Base-by-base conservation (phyloP, 2,888 invertebrate genomes). In the Furcula furcula region DNA sequence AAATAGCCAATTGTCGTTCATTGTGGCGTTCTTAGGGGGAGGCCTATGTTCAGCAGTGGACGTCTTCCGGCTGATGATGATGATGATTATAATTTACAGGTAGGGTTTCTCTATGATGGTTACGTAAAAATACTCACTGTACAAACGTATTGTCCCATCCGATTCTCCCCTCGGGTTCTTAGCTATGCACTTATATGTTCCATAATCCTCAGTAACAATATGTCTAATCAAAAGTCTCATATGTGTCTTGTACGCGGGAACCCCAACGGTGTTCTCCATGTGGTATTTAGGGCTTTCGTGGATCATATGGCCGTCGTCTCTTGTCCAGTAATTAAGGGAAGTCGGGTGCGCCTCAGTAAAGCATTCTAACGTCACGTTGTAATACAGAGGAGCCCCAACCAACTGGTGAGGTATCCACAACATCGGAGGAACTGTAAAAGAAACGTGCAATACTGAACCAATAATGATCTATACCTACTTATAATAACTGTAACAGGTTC, bases 111-210 rank as follows among this genome's bases (percentile, higher is more conserved):
- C n/a, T n/a, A n/a, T n/a, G n/a, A n/a, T n/a, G n/a, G n/a, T n/a
- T n/a, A n/a, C n/a, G n/a, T n/a, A 20, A 27, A 34, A 11, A 13
- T 38, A 67, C 95, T 94, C 90, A 97, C 97, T 94, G 81, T 97
- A 96, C 48, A 97, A 91, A 57, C 95, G 92, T 74, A 97, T 97
- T 46, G 94, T 94, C 51, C 97, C 97, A 80, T 96, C 96, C 29
- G 96, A 97, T 76, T 96, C 96, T 46, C 97, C 96, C 50, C 97
- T 91, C 36, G 96, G 96, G 88, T 97, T 97, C 85, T 97, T 97
- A 42, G 97, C 95, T 13, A 94, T 92, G 55, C 96, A 96, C 76
- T 95, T 96, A 78, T 96, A 97, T 31, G 93, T 94, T 13, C 96
- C 97, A 71, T 95, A 96, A 80, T 97, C 97, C 57, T 91, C 91